Base-by-base conservation (phyloP, 92 coral and sea anemone species). In the Pocillopora grandis region DNA sequence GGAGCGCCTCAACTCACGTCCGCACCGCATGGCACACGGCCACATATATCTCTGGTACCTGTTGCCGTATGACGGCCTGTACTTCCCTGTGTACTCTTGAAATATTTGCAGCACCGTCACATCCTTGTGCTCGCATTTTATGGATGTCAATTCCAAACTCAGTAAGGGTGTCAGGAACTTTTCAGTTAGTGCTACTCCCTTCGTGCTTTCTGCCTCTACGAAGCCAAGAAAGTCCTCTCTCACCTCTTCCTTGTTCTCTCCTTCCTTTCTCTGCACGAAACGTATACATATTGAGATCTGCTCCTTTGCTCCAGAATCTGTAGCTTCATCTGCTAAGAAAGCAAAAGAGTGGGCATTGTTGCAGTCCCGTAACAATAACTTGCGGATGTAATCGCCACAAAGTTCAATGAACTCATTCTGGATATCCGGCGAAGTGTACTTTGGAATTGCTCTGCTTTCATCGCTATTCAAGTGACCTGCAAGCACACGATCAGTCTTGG, bases 161-260 rank as follows among this genome's bases (percentile, higher is more conserved):
- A 75, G 81, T 79, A 77, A 84, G 63, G 89, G 79, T 81, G 68
- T 76, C 76, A 86, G 75, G 81, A 86, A 86, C 73, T 89, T 89
- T 87, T 89, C 92, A 85, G 92, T 89, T 87, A 89, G 76, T 85
- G 92, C 92, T 87, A 85, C 89, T 89, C 92, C 92, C 85, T 85
- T 89, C 85, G 92, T 85, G 92, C 92, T 80, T 85, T 89, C 92
- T 85, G 92, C 92, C 92, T 89, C 86, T 85, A 89, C 92, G 80
- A 89, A 89, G 70, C 92, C 92, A 80, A 89, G 92, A 85, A 89
- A 89, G 87, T 89, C 89, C 92, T 89, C 92, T 87, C 92, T 84
- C 89, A 81, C 92, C 90, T 90, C 90, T 85, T 86, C 87, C 72
- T 80, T 81, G 87, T 77, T 87, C 61, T 87, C 80, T 59, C 71